These are phyloP conservation scores for Aplodontia rufa DNA, from an alignment of 2,113 vertebrate genomes.

Conservation along the genomic window DNA sequence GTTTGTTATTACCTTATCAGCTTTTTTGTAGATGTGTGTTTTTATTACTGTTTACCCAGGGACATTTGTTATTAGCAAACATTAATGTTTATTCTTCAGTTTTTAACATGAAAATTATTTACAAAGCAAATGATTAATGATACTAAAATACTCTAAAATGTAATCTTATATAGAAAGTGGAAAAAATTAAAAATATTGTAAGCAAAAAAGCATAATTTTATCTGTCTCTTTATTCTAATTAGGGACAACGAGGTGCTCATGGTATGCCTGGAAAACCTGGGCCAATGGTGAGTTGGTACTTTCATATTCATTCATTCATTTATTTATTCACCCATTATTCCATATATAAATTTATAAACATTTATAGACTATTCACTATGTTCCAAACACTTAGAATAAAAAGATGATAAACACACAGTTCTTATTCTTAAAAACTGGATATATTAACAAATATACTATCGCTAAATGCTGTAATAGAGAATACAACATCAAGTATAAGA, in stretches of 20 bases:
- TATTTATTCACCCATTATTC: not conserved
- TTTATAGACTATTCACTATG: not conserved
- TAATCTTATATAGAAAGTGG: not conserved
- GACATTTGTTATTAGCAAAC: not conserved
- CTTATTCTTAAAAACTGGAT: not conserved
- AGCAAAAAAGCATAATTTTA: not conserved
- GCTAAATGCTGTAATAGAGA: not conserved
- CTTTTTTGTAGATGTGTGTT: not conserved
- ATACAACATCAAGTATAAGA: not conserved
- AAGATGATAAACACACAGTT: not conserved
- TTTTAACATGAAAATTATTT: not conserved
- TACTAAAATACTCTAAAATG: not conserved
- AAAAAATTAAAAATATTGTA: too few species aligned
- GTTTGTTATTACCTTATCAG: not conserved
- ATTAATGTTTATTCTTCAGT: constrained; percentile 36
- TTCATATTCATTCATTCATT: not conserved
- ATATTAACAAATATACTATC: not conserved
- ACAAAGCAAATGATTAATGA: not conserved
- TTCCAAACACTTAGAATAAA: not conserved
- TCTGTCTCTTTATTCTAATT: not conserved
- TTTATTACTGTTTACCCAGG: not conserved
- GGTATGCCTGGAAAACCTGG: constrained; percentile 95
- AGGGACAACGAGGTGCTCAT: constrained; percentile 93
- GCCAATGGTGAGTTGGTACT: constrained; percentile 81
- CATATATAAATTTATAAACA: not conserved